phyloP scores from a whole-genome alignment of 2,888 invertebrate genomes.

The Acanthoscelides obtectus region DNA sequence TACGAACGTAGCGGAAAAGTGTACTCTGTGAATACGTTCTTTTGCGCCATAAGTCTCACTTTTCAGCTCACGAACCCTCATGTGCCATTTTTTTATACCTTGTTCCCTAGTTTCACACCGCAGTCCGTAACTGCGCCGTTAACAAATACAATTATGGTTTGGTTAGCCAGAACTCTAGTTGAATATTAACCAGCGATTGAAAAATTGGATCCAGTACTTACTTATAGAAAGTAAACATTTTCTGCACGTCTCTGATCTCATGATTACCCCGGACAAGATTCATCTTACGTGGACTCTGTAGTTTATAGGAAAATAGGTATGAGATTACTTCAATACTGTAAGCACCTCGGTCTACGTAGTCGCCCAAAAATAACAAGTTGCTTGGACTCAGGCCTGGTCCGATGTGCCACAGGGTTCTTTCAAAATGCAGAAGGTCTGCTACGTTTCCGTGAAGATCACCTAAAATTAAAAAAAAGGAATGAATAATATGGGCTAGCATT shows the following conservation, averaged over 20 bases:
- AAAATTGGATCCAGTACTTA: too few relatives aligned
- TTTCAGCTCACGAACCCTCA: too few relatives aligned
- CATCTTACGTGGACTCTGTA: constrained; percentile 61
- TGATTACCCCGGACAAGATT: constrained; percentile 68
- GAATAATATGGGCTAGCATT: neutral
- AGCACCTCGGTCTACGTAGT: constrained; percentile 71
- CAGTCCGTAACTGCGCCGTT: too few relatives aligned
- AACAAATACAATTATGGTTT: too few relatives aligned
- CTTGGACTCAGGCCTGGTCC: constrained; percentile 62
- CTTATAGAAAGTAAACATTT: constrained; percentile 68
- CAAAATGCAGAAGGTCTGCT: constrained; percentile 62
- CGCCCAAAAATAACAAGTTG: constrained; percentile 66
- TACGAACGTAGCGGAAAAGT: too few relatives aligned
- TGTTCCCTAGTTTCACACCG: too few relatives aligned
- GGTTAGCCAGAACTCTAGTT: too few relatives aligned
- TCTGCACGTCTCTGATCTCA: constrained; percentile 69
- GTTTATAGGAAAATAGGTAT: constrained; percentile 66
- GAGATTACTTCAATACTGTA: constrained; percentile 65
- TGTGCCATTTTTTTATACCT: too few relatives aligned
- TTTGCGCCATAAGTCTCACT: too few relatives aligned
- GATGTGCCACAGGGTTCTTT: constrained; percentile 64
- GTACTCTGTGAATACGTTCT: too few relatives aligned
- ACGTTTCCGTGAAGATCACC: constrained; percentile 76
- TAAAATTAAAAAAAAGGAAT: constrained; percentile 27
- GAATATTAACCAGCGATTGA: too few relatives aligned